Conservation (phyloP, 1,140 invertebrate genomes). For the Harpegnathos saltator region DNA sequence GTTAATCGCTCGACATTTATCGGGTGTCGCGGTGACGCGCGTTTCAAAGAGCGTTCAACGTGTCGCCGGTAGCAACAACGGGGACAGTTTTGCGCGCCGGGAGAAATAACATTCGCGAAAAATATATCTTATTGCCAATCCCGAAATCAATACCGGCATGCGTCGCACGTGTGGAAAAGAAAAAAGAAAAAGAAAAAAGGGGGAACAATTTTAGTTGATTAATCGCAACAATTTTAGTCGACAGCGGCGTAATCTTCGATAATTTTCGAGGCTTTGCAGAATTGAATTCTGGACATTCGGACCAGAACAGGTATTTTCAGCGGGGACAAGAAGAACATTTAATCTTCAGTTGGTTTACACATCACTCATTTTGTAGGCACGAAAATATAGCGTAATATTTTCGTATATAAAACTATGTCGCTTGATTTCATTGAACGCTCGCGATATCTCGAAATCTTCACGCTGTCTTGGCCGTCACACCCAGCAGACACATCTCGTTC, state of each 20-base stretch:
- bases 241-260: neutral
- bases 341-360: too few relatives aligned
- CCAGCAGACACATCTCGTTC: neutral
- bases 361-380: neutral
- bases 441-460: neutral
- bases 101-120: slow-evolving; percentile 10
- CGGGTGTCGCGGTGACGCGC: slow-evolving; percentile 39
- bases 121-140: slow-evolving; percentile 8
- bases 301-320: too few relatives aligned
- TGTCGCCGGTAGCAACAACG: neutral
- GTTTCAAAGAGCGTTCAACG: slow-evolving; percentile 45
- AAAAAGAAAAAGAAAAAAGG: too few relatives aligned
- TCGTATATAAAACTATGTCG: neutral
- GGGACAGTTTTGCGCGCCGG: neutral
- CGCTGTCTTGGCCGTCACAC: neutral
- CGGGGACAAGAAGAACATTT: too few relatives aligned
- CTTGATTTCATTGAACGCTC: neutral
- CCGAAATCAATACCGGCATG: neutral
- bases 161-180: neutral
- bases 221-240: too few relatives aligned
- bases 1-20: slow-evolving; percentile 59
- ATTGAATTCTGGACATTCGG: too few relatives aligned
- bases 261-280: too few relatives aligned
- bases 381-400: too few relatives aligned
- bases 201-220: neutral